phyloP scores from a whole-genome alignment of 2,797 vertebrate species.

The Microcaecilia unicolor region DNA sequence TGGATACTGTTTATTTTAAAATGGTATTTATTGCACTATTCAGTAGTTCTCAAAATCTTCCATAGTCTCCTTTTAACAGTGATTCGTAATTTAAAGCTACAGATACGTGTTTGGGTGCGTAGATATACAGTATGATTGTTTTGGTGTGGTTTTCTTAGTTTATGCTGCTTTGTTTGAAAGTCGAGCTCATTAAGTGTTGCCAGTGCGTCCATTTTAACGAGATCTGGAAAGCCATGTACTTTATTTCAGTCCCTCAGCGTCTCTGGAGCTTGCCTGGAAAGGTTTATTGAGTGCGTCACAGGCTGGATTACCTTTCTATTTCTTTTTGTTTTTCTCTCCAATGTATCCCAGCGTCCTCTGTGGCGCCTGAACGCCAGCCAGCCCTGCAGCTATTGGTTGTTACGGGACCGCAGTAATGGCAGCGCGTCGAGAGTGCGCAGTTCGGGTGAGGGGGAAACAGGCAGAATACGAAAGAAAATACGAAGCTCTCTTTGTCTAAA shows the following conservation, averaged over 20 bases:
- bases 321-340: slow-evolving; percentile 17
- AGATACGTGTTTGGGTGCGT: too few species aligned
- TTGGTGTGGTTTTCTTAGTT: background rate
- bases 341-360: slow-evolving; percentile 48
- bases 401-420: slow-evolving; percentile 37
- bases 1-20: slow-evolving; percentile 7
- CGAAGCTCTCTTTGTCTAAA: slow-evolving; percentile 43
- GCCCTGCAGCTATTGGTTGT: slow-evolving; percentile 44
- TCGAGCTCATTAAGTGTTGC: background rate
- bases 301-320: slow-evolving; percentile 23
- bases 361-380: slow-evolving; percentile 43
- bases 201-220: background rate
- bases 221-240: slow-evolving; percentile 9
- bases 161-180: slow-evolving; percentile 10
- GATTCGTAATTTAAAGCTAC: too few species aligned
- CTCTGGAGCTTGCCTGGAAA: background rate
- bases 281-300: background rate
- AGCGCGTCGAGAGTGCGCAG: slow-evolving; percentile 38
- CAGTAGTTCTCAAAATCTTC: too few species aligned
- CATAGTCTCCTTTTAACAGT: too few species aligned
- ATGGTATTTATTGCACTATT: slow-evolving; percentile 12
- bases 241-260: too few species aligned
- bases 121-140: too few species aligned
- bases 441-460: slow-evolving; percentile 30
- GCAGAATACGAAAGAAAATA: slow-evolving; percentile 32